phyloP scores from a whole-genome alignment of 1,140 invertebrate species.

The Latrodectus geometricus region DNA sequence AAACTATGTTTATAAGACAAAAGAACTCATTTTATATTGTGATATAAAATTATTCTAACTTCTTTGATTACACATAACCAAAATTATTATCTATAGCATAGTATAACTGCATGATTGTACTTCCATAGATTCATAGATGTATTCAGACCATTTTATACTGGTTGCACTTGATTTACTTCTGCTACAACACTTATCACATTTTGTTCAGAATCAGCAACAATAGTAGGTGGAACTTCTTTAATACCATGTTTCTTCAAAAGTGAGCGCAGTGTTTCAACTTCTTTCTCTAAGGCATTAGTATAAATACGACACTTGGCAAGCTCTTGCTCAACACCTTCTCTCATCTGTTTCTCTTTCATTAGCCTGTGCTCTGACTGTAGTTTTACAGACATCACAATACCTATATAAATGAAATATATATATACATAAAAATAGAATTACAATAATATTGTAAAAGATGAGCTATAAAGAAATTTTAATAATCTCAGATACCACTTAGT shows the following conservation, averaged over 20 bases:
- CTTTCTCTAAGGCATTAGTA: constrained; percentile 45
- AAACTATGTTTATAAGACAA: too few relatives aligned
- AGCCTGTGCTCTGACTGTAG: constrained; percentile 68
- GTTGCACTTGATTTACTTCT: constrained; percentile 52
- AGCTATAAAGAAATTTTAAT: too few relatives aligned
- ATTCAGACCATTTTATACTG: neutral
- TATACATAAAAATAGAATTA: constrained; percentile 3
- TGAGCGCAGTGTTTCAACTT: constrained; percentile 48
- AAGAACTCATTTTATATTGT: too few relatives aligned
- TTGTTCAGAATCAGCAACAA: constrained; percentile 10
- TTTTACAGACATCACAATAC: constrained; percentile 69
- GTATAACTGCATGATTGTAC: too few relatives aligned
- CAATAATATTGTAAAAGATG: constrained; percentile 4
- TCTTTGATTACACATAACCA: too few relatives aligned
- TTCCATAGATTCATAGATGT: too few relatives aligned
- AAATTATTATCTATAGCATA: too few relatives aligned
- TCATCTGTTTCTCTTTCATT: constrained; percentile 65
- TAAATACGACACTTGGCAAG: constrained; percentile 67
- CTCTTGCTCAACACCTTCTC: constrained; percentile 68
- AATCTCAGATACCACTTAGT: too few relatives aligned
- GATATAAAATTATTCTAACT: too few relatives aligned
- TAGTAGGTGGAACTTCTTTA: constrained; percentile 39
- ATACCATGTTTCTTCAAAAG: constrained; percentile 46
- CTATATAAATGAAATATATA: constrained; percentile 64
- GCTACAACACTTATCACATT: constrained; percentile 51